These are phyloP conservation scores for Ptychochromis oligacanthus DNA, from an alignment of 2,113 vertebrate species.

Conservation along the genomic window DNA sequence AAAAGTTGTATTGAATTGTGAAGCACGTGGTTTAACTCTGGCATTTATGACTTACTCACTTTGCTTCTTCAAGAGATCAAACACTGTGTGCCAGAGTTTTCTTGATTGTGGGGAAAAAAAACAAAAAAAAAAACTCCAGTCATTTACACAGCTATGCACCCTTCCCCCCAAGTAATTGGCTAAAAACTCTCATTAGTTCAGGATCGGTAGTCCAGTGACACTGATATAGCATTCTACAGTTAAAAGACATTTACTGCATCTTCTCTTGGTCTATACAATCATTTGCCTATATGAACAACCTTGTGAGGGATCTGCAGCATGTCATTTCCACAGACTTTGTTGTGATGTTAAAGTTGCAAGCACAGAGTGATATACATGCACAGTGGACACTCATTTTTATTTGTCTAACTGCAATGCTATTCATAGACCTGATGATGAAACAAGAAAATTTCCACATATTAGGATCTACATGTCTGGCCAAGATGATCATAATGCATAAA, in stretches of 20 bases:
- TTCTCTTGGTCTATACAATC: neutral
- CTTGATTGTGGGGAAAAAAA: neutral
- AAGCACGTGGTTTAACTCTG: neutral
- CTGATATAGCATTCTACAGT: too few relatives aligned
- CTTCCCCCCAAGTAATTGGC: too few relatives aligned
- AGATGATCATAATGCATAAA: conserved; percentile 18
- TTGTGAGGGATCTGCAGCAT: neutral
- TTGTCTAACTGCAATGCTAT: neutral
- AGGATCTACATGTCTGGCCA: conserved; percentile 19
- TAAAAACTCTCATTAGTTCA: neutral
- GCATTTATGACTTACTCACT: neutral
- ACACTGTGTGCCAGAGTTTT: neutral
- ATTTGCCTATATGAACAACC: neutral
- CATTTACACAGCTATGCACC: too few relatives aligned
- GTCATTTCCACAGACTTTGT: neutral
- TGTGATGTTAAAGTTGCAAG: neutral
- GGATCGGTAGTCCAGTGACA: neutral
- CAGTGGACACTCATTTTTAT: neutral
- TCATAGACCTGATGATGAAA: conserved; percentile 4
- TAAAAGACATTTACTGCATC: neutral
- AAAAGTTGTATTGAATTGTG: neutral
- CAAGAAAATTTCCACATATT: neutral
- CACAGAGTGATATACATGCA: neutral
- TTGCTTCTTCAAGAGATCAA: neutral
- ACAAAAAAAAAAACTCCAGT: too few relatives aligned